Conservation (phyloP, 2,888 invertebrate genomes). For the Drosophila neonasuta region DNA sequence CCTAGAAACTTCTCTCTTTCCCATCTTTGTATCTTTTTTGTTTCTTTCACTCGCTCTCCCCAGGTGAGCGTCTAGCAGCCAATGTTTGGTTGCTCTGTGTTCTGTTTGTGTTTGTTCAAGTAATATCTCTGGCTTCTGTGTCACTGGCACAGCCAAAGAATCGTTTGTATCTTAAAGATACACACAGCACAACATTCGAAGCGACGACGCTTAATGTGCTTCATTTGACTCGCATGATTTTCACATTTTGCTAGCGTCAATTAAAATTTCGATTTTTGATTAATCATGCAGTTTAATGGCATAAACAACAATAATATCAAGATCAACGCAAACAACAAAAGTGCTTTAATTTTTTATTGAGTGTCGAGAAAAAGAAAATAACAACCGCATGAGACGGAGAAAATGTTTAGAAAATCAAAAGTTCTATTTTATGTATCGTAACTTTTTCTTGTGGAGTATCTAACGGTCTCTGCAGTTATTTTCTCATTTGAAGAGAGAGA, state of each 20-base stretch:
- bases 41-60: neutral
- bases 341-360: slow-evolving; percentile 27
- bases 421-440: slow-evolving; percentile 20
- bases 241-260: slow-evolving; percentile 53
- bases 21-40: neutral
- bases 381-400: slow-evolving; percentile 9
- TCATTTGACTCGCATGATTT: slow-evolving; percentile 72
- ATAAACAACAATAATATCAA: slow-evolving; percentile 28
- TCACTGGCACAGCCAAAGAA: slow-evolving; percentile 53
- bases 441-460: slow-evolving; percentile 6
- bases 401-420: slow-evolving; percentile 25
- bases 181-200: slow-evolving; percentile 26
- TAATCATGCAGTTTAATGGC: slow-evolving; percentile 61
- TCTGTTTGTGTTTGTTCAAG: slow-evolving; percentile 32
- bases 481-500: neutral
- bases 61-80: slow-evolving; percentile 9
- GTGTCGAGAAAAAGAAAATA: neutral
- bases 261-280: slow-evolving; percentile 65
- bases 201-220: slow-evolving; percentile 54
- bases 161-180: slow-evolving; percentile 50
- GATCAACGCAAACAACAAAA: slow-evolving; percentile 24
- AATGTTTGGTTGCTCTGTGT: slow-evolving; percentile 23
- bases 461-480: slow-evolving; percentile 44
- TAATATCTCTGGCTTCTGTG: slow-evolving; percentile 50
- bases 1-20: slow-evolving; percentile 31